These are phyloP conservation scores for Augochlorella aurata DNA, from an alignment of 2,888 invertebrate genomes.

Conservation along the genomic window DNA sequence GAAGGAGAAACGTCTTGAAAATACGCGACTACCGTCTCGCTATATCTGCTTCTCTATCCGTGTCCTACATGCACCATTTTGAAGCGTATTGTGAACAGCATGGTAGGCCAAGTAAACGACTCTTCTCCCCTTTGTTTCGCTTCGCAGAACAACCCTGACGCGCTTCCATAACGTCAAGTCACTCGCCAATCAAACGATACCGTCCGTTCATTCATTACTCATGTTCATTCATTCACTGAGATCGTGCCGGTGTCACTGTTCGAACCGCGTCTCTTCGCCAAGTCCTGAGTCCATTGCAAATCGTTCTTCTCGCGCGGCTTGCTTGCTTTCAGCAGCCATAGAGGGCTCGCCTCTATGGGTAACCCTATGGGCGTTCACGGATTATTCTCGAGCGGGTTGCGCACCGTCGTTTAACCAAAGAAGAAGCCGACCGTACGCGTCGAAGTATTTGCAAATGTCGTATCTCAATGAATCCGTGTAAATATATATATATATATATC, in stretches of 20 bases:
- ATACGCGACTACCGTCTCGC: slow-evolving; percentile 27
- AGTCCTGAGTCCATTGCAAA: slow-evolving; percentile 27
- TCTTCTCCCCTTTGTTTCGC: slow-evolving; percentile 56
- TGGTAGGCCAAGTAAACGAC: slow-evolving; percentile 67
- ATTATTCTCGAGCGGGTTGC: no score
- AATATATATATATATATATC: slow-evolving; percentile 52
- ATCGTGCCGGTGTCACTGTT: slow-evolving; percentile 25
- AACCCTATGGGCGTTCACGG: no score
- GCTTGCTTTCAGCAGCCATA: neutral
- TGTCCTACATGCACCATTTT: slow-evolving; percentile 60
- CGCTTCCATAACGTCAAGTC: slow-evolving; percentile 51
- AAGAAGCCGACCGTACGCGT: slow-evolving; percentile 15
- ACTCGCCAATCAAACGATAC: slow-evolving; percentile 39
- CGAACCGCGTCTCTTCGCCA: slow-evolving; percentile 16
- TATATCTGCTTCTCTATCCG: slow-evolving; percentile 51
- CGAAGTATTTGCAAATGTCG: slow-evolving; percentile 33
- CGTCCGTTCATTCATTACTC: slow-evolving; percentile 36
- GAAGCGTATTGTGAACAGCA: slow-evolving; percentile 70
- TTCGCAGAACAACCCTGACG: slow-evolving; percentile 54
- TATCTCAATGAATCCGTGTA: slow-evolving; percentile 39
- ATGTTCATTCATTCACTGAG: slow-evolving; percentile 43
- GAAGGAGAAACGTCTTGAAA: slow-evolving; percentile 26
- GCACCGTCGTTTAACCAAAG: neutral
- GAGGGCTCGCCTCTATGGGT: neutral
- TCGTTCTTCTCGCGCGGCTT: slow-evolving; percentile 26